A percentile compares a stretch with the other conserved stretches of the same genome.
Conservation (phyloP, 2,888 invertebrate species). For the Mechanitis mazaeus region DNA sequence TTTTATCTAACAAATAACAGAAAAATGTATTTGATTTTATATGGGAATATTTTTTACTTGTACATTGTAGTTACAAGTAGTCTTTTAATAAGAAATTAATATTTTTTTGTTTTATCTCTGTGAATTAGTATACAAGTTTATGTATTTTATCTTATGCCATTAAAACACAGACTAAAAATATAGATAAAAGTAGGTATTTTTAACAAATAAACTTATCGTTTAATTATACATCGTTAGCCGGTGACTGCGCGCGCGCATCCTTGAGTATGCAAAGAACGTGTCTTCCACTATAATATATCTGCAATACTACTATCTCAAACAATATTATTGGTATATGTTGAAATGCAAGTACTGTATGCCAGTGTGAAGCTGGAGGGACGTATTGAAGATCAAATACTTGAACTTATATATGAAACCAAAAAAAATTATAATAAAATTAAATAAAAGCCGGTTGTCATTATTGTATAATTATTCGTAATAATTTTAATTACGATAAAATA, state of each 20-base stretch:
- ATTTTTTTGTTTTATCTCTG: background rate
- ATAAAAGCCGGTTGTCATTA: no score
- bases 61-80: no score
- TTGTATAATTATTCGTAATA: no score
- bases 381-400: no score
- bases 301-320: conserved; percentile 24
- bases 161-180: conserved; percentile 22
- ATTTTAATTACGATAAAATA: conserved; percentile 2
- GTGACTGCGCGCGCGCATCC: conserved; percentile 22
- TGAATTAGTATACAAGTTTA: conserved; percentile 28
- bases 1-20: background rate
- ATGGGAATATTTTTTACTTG: no score
- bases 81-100: background rate
- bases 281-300: conserved; percentile 21
- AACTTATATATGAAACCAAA: no score
- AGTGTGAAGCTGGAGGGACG: no score
- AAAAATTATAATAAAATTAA: no score
- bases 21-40: background rate
- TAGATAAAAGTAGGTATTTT: conserved; percentile 28
- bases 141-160: conserved; percentile 22
- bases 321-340: conserved; percentile 21
- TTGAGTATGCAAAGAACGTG: conserved; percentile 30
- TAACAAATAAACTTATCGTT: conserved; percentile 43
- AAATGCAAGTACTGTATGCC: conserved; percentile 13
- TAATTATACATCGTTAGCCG: conserved; percentile 50